Evolutionary conservation across 2,797 vertebrate species (phyloP).

Genomic region (Tamandua tetradactyla): DNA sequence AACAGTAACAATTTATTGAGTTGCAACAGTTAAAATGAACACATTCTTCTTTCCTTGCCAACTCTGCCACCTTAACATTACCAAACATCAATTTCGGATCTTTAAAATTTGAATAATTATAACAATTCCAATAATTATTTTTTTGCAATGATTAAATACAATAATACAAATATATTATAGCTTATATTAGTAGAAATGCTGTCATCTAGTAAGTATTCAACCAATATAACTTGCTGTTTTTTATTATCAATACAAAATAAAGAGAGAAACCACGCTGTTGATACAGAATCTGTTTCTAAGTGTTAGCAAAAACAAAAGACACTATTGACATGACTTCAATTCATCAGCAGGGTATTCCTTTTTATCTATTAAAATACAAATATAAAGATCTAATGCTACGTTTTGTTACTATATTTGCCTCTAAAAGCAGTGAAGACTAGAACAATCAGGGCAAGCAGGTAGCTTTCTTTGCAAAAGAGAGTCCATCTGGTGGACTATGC

Average conservation of each 20-base stretch:
- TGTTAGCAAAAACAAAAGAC: neutral
- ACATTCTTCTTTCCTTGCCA: neutral
- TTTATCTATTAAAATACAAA: too few relatives aligned
- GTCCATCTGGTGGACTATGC: neutral
- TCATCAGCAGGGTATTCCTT: too few relatives aligned
- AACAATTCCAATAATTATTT: neutral
- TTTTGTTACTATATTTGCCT: neutral
- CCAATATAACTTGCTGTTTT: neutral
- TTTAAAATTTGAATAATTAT: neutral
- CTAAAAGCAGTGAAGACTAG: neutral
- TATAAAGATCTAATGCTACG: neutral
- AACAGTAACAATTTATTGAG: neutral
- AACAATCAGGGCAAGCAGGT: neutral
- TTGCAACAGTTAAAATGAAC: neutral
- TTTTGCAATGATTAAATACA: neutral
- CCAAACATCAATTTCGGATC: neutral
- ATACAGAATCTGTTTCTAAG: neutral
- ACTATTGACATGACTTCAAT: neutral
- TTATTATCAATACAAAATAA: neutral
- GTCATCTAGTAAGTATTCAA: neutral
- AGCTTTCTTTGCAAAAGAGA: neutral
- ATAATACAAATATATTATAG: neutral
- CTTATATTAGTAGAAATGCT: neutral
- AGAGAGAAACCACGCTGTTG: neutral
- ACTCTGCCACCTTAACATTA: neutral